Conservation (phyloP, 2,888 invertebrate species). For the Oeneis ivallda region DNA sequence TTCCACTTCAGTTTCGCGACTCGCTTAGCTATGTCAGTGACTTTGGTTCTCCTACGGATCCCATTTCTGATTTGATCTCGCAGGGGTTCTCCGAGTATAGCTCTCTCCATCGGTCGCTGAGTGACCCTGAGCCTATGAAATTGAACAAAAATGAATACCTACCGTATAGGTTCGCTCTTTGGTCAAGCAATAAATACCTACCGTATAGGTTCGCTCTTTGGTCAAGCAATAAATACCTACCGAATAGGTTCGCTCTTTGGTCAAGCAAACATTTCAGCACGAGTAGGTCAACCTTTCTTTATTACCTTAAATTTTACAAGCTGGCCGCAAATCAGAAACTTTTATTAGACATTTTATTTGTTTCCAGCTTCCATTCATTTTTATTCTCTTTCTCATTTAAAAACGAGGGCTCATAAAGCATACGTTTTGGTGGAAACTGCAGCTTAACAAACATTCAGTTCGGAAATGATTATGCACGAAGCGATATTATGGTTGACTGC, state of each 20-base stretch:
- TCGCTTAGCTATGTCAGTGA: too few relatives aligned
- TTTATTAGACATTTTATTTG: constrained; percentile 20
- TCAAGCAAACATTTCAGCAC: neutral
- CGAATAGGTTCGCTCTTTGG: neutral
- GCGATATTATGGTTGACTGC: neutral
- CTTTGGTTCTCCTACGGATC: too few relatives aligned
- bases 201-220: too few relatives aligned
- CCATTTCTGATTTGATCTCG: too few relatives aligned
- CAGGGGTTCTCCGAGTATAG: too few relatives aligned
- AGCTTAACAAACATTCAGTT: neutral
- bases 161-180: too few relatives aligned
- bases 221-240: too few relatives aligned
- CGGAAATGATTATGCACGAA: neutral
- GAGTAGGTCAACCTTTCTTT: neutral
- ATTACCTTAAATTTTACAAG: constrained; percentile 5
- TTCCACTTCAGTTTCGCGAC: too few relatives aligned
- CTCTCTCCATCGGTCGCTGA: too few relatives aligned
- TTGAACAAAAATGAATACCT: too few relatives aligned
- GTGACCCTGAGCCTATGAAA: too few relatives aligned
- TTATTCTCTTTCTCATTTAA: constrained; percentile 23
- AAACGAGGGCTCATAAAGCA: constrained; percentile 28
- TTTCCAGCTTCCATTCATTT: constrained; percentile 14
- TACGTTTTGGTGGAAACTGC: constrained; percentile 23
- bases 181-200: too few relatives aligned
- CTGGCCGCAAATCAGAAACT: constrained; percentile 14